Evolutionary conservation across 2,113 vertebrate genomes (phyloP), one percentile per base, ranked within the genome.

Genomic region (Plestiodon gilberti): DNA sequence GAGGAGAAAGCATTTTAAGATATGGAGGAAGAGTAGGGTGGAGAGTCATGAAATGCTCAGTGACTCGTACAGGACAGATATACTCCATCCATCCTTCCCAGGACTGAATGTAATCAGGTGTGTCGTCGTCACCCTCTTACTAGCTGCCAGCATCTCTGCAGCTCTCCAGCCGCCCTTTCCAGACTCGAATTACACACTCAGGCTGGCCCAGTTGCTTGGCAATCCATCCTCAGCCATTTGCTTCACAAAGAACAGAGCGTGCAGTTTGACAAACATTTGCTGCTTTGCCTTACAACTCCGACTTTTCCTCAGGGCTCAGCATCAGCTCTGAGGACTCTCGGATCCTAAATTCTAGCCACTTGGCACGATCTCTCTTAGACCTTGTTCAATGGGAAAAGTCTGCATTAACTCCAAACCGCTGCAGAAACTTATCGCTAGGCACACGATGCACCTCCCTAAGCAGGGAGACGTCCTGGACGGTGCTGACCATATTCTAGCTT

Each of bases 21-120:
- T 77, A 76, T 71, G 83, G 74, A 91, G 81, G 84, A 84, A 74
- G 88, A 62, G 6, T 17, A 81, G 89, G 82, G 86, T 2, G 35
- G 91, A 93, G 82, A 73, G 30, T 1, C 0, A 71, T 82, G 81
- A 4, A 6, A 35, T 52, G 61, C 18, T 92, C 88, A 93, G 83
- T 92, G 88, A 90, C 67, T 23, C 70, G 11, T 84, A 5, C 83
- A 73, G 67, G 84, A 64, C 81, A 89, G 87, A 74, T 74, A 17
- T 83, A n/a, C n/a, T n/a, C n/a, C n/a, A n/a, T 88, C 85, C 67
- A 52, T 84, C 85, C 67, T 81, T 89, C 71, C 73, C 6, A 1
- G 38, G 48, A 33, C 69, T 57, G 40, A 38, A 5, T 9, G 74
- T 30, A 84, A 15, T 0, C 1, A 23, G 15, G 23, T 18, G 57